phyloP scores from a whole-genome alignment of 2,113 vertebrate species.

The Protobothrops mucrosquamatus region DNA sequence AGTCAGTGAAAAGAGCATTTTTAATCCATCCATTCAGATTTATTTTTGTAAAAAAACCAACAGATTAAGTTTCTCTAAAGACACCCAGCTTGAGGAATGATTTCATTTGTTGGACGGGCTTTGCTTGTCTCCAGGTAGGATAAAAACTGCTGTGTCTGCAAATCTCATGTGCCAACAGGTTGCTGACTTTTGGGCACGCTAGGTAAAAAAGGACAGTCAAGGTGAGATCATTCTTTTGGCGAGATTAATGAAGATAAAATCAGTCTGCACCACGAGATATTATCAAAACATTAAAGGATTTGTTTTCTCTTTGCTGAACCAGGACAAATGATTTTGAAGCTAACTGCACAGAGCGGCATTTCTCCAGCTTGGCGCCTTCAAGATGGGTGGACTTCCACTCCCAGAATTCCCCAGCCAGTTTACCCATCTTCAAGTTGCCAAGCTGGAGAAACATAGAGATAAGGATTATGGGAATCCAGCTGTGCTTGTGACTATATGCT shows the following conservation, averaged over 20 bases:
- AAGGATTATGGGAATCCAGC: not conserved
- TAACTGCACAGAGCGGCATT: not conserved
- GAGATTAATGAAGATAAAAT: not conserved
- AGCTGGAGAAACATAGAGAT: not conserved
- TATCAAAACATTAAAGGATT: not conserved
- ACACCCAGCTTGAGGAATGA: not conserved
- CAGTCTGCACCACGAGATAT: not conserved
- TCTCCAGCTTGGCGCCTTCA: not conserved
- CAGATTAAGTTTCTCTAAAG: not conserved
- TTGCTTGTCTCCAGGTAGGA: not conserved
- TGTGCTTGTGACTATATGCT: rapidly evolving
- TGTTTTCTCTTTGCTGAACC: not conserved
- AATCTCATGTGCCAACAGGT: not conserved
- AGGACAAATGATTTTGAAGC: not conserved
- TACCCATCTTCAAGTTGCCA: not conserved
- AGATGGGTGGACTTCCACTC: not conserved
- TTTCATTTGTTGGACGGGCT: not conserved
- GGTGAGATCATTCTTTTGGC: not conserved
- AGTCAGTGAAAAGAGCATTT: not conserved
- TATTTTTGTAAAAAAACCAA: too few species aligned
- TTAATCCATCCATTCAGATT: not conserved
- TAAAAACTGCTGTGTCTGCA: not conserved
- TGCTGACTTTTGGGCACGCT: not conserved
- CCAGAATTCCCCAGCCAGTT: not conserved
- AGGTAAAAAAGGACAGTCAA: not conserved